Conservation (phyloP, 2,113 vertebrate species). For the Callospermophilus lateralis region DNA sequence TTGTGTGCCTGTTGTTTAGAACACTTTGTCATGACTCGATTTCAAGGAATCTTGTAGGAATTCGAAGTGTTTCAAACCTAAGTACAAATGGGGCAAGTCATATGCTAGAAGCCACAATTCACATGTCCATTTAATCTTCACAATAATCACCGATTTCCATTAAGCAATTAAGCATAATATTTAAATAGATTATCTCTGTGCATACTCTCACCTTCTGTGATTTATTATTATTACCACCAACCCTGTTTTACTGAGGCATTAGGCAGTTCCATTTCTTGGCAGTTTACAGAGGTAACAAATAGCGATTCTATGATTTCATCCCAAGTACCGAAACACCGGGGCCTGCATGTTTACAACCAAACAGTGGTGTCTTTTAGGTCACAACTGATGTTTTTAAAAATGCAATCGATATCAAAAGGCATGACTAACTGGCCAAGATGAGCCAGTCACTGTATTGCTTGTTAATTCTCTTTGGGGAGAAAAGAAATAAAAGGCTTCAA, state of each 20-base stretch:
- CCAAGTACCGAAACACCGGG: neutral
- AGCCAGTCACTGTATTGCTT: neutral
- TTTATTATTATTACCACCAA: neutral
- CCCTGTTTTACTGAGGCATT: neutral
- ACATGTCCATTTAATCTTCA: neutral
- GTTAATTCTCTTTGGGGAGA: constrained; percentile 13
- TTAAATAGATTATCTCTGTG: neutral
- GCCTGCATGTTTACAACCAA: neutral
- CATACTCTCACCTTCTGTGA: neutral
- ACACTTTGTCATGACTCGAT: neutral
- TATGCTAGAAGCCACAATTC: neutral
- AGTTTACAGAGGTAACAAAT: neutral
- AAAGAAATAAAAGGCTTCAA: neutral
- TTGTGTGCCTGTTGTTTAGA: neutral
- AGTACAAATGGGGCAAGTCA: neutral
- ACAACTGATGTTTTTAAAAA: neutral
- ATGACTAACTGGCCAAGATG: neutral
- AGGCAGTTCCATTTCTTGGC: neutral
- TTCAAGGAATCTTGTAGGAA: neutral
- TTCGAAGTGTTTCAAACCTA: neutral
- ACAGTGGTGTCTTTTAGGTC: neutral
- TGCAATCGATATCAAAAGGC: neutral
- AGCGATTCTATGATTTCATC: neutral
- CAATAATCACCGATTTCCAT: neutral
- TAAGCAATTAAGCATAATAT: neutral